These are phyloP conservation scores for Pelvicachromis taeniatus DNA, from an alignment of 2,113 vertebrate genomes.

Conservation along the genomic window DNA sequence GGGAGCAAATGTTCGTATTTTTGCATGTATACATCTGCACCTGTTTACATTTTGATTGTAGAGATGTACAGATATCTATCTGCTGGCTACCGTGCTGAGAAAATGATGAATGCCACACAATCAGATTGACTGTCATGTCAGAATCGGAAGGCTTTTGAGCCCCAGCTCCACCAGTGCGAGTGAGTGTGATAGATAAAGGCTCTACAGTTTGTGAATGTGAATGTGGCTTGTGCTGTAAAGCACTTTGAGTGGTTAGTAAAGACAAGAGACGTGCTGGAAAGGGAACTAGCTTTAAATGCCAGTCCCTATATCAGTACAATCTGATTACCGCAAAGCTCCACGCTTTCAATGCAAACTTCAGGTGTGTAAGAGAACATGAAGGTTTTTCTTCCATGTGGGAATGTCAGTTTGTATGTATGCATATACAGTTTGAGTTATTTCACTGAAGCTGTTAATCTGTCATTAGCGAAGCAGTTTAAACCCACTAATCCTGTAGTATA, in stretches of 20 bases:
- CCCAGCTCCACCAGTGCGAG: not conserved
- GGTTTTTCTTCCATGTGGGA: not conserved
- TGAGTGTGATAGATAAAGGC: not conserved
- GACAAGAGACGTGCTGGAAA: not conserved
- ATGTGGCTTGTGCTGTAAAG: not conserved
- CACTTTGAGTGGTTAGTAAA: not conserved
- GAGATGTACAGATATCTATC: not conserved
- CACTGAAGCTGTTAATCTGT: not conserved
- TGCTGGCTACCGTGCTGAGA: not conserved
- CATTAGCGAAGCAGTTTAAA: not conserved
- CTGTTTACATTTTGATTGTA: not conserved
- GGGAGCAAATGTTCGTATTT: not conserved
- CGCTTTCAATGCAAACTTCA: not conserved
- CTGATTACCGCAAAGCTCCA: not conserved
- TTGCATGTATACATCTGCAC: not conserved
- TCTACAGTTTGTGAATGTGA: not conserved
- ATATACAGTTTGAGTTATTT: not conserved
- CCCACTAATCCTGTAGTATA: not conserved
- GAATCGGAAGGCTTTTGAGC: not conserved
- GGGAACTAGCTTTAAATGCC: not conserved
- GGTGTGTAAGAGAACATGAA: not conserved
- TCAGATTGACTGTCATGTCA: slow-evolving; percentile 43
- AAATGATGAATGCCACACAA: not conserved
- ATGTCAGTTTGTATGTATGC: not conserved
- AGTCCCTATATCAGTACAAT: not conserved